Percentiles rank a stretch among this genome's conserved stretches.
phyloP scores from a whole-genome alignment of 2,888 invertebrate species.

The Bhutanitis thaidina region DNA sequence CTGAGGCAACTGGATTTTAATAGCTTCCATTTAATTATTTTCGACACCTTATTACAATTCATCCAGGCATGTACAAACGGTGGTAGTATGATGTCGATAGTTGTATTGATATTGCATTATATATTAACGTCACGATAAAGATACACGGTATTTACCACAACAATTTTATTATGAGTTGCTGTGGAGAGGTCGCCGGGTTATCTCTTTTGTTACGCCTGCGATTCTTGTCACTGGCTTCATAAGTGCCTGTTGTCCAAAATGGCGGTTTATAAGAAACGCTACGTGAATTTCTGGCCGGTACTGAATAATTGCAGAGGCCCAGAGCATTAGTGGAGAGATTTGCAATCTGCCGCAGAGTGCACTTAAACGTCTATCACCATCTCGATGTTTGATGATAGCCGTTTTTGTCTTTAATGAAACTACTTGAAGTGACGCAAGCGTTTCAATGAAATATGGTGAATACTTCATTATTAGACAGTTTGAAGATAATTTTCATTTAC shows the following conservation, averaged over 20 bases:
- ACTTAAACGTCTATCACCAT: slow-evolving; percentile 42
- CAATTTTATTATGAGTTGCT: slow-evolving; percentile 47
- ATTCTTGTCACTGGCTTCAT: slow-evolving; percentile 52
- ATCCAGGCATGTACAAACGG: background rate
- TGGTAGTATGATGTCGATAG: slow-evolving; percentile 7
- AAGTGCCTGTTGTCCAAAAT: slow-evolving; percentile 33
- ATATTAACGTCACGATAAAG: slow-evolving; percentile 11
- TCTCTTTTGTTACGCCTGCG: slow-evolving; percentile 38
- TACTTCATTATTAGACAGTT: background rate
- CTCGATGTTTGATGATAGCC: slow-evolving; percentile 40
- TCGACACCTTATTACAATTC: background rate
- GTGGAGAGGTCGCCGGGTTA: slow-evolving; percentile 43
- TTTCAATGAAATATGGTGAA: background rate
- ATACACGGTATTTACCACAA: slow-evolving; percentile 21
- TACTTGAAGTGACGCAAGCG: slow-evolving; percentile 30
- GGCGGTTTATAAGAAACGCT: slow-evolving; percentile 23
- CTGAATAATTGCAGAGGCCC: slow-evolving; percentile 17
- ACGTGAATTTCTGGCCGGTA: slow-evolving; percentile 14
- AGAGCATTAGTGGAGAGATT: slow-evolving; percentile 28
- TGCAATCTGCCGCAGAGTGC: slow-evolving; percentile 39
- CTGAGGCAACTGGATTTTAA: no score
- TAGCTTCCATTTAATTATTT: background rate
- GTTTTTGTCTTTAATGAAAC: slow-evolving; percentile 34
- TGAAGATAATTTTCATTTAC: no score
- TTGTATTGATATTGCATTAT: background rate